Percentiles rank a stretch among this genome's conserved stretches.
phyloP scores from a whole-genome alignment of 2,888 invertebrate species.

The Plebejus argus region DNA sequence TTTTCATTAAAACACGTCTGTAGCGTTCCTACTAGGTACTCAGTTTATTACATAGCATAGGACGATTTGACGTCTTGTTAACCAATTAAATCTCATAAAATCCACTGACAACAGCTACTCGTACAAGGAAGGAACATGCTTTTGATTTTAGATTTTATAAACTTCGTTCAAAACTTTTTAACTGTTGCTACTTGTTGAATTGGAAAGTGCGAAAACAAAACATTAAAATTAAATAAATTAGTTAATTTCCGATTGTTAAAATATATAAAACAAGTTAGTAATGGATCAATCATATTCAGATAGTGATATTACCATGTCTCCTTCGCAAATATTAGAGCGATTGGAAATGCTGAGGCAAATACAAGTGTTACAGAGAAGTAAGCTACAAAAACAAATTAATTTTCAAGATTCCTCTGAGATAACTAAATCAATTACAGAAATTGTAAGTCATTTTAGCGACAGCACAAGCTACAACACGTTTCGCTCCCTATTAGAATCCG shows the following conservation, averaged over 20 bases:
- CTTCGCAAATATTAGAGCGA: slow-evolving; percentile 69
- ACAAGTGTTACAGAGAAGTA: slow-evolving; percentile 70
- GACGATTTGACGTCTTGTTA: too few relatives aligned
- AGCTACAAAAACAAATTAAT: slow-evolving; percentile 68
- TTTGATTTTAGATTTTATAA: not conserved
- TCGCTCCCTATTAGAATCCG: slow-evolving; percentile 63
- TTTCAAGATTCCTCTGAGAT: slow-evolving; percentile 62
- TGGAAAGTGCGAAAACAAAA: not conserved
- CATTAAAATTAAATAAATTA: not conserved
- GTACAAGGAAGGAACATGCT: not conserved
- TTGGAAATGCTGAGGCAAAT: slow-evolving; percentile 67
- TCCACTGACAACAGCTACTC: too few relatives aligned
- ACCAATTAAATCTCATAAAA: too few relatives aligned
- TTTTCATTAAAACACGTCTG: too few relatives aligned
- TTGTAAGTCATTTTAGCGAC: slow-evolving; percentile 70
- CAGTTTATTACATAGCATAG: too few relatives aligned
- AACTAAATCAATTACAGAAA: slow-evolving; percentile 65
- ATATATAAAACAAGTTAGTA: slow-evolving; percentile 20
- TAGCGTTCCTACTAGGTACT: too few relatives aligned
- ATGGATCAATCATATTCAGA: slow-evolving; percentile 70
- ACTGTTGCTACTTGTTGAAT: not conserved
- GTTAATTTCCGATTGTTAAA: not conserved
- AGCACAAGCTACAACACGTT: slow-evolving; percentile 73
- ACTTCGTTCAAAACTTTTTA: not conserved
- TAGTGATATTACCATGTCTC: slow-evolving; percentile 68